Conservation (phyloP, 2,888 invertebrate species). For the Lasioglossum figueresi region DNA sequence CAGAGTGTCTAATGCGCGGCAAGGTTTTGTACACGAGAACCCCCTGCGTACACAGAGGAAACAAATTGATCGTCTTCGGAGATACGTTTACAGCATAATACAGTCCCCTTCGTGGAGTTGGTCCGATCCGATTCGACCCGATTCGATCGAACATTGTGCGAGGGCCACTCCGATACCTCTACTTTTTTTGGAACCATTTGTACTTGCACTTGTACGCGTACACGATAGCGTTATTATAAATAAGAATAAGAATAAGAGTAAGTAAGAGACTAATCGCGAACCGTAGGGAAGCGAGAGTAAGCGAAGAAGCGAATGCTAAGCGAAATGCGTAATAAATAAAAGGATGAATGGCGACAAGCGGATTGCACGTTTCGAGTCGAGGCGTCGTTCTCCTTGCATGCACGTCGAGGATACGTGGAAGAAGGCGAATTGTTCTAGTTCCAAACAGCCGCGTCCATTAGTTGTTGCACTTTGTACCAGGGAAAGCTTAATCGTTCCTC, state of each 20-base stretch:
- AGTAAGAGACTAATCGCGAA: conserved; percentile 11
- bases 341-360: conserved; percentile 29
- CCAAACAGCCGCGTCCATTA: conserved; percentile 89
- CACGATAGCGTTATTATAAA: conserved; percentile 11
- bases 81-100: background rate
- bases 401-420: background rate
- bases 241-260: conserved; percentile 36
- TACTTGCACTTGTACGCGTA: background rate
- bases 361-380: conserved; percentile 20
- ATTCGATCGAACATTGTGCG: background rate
- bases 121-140: background rate
- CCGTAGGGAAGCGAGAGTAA: conserved; percentile 28
- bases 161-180: background rate
- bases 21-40: background rate
- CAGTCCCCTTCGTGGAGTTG: background rate
- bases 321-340: conserved; percentile 53
- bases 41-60: background rate
- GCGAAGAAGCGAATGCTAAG: conserved; percentile 37
- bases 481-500: conserved; percentile 85
- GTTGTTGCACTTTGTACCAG: conserved; percentile 90
- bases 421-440: conserved; percentile 83
- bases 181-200: background rate
- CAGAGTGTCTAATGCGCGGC: background rate
- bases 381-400: conserved; percentile 13
- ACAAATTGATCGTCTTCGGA: background rate